Conservation (phyloP, 2,797 vertebrate genomes). For the Forpus xanthops region DNA sequence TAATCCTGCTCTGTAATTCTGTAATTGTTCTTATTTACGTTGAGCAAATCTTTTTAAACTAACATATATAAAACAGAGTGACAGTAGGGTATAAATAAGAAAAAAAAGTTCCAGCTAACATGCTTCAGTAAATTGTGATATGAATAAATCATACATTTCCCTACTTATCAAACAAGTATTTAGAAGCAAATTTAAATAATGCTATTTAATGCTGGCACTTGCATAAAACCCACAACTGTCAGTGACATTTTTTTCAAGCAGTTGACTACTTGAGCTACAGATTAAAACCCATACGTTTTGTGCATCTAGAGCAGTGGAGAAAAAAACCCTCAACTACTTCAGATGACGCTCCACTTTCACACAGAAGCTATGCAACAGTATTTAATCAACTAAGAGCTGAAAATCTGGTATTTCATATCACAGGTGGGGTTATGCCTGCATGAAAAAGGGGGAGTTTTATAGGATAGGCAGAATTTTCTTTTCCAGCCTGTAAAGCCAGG, state of each 20-base stretch:
- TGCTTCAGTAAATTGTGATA: constrained; percentile 69
- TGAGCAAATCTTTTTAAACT: constrained; percentile 69
- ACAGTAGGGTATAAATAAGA: constrained; percentile 66
- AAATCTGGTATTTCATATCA: not conserved
- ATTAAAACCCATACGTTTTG: constrained; percentile 39
- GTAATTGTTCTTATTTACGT: constrained; percentile 77
- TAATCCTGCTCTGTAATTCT: constrained; percentile 74
- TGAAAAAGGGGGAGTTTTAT: not conserved
- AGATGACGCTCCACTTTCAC: not conserved
- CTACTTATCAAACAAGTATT: constrained; percentile 73
- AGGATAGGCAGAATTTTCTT: not conserved
- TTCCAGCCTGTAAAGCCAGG: not conserved
- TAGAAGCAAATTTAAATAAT: constrained; percentile 74
- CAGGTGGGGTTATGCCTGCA: not conserved
- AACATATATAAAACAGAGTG: constrained; percentile 68
- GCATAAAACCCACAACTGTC: constrained; percentile 59
- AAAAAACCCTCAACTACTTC: not conserved
- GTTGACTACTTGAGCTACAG: constrained; percentile 58
- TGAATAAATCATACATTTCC: constrained; percentile 72
- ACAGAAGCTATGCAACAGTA: not conserved
- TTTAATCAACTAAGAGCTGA: not conserved
- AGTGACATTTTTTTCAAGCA: constrained; percentile 27
- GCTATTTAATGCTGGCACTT: constrained; percentile 62
- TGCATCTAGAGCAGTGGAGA: not conserved
- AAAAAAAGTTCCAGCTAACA: constrained; percentile 9